Conservation (phyloP, 1,140 invertebrate genomes). For the Drosophila mauritiana region DNA sequence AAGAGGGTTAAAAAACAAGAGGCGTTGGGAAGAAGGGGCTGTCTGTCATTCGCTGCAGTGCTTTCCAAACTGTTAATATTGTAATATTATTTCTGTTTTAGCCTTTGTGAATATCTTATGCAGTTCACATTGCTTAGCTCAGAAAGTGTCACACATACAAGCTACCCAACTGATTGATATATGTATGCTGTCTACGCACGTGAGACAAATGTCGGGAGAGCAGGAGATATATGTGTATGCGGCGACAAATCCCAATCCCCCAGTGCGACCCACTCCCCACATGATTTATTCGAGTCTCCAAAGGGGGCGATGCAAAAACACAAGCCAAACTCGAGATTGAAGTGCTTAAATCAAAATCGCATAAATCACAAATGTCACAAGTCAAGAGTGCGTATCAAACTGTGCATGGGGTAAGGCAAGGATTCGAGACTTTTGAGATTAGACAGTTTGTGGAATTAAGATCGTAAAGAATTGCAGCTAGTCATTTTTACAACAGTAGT, state of each 20-base stretch:
- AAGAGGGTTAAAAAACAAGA: not conserved
- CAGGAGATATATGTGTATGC: constrained; percentile 9
- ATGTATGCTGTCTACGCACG: constrained; percentile 55
- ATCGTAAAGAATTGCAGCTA: not conserved
- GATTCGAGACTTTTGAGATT: not conserved
- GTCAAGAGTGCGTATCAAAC: constrained; percentile 40
- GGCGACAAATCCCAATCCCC: constrained; percentile 24
- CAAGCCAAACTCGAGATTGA: constrained; percentile 34
- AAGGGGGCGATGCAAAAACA: constrained; percentile 22
- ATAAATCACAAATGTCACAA: constrained; percentile 70
- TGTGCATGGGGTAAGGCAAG: constrained; percentile 10
- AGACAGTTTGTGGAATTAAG: not conserved
- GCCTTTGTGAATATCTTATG: constrained; percentile 55
- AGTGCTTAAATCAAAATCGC: constrained; percentile 61
- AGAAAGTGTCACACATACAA: constrained; percentile 56
- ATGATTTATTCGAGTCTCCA: constrained; percentile 66
- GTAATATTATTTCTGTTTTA: constrained; percentile 13
- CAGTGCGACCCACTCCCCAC: constrained; percentile 27
- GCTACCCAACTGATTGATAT: constrained; percentile 64
- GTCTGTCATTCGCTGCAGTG: constrained; percentile 1
- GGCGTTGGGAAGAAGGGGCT: not conserved
- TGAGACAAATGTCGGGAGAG: constrained; percentile 31
- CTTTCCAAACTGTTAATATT: constrained; percentile 34
- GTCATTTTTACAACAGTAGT: not conserved
- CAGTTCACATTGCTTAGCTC: constrained; percentile 47